These are phyloP conservation scores for Agelaius phoeniceus DNA, from an alignment of 2,113 vertebrate genomes.

Conservation along the genomic window DNA sequence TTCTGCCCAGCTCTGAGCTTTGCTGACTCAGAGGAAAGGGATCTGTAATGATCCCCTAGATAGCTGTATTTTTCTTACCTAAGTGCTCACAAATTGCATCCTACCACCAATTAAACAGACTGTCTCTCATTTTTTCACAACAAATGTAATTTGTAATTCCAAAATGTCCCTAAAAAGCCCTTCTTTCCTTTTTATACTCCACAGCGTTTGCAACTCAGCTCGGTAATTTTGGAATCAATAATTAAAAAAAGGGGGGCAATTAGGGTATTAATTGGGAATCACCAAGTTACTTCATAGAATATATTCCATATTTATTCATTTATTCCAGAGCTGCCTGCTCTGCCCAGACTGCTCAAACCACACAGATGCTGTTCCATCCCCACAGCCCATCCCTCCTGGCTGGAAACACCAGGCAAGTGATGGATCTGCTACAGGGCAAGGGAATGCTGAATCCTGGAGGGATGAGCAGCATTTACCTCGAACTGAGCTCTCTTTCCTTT, in stretches of 20 bases:
- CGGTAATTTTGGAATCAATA: not conserved
- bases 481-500: not conserved
- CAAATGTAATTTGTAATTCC: conserved; percentile 57
- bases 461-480: not conserved
- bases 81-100: conserved; percentile 63
- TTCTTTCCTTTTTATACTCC: not conserved
- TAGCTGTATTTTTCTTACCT: conserved; percentile 51
- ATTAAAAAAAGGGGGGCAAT: not conserved
- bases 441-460: not conserved
- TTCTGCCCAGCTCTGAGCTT: conserved; percentile 13
- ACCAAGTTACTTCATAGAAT: not conserved
- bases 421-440: not conserved
- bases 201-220: not conserved
- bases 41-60: conserved; percentile 44
- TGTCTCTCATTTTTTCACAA: conserved; percentile 18
- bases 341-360: not conserved
- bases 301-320: not conserved
- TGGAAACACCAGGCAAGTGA: not conserved
- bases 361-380: not conserved
- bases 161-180: conserved; percentile 21
- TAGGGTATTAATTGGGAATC: conserved; percentile 34
- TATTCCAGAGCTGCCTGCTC: not conserved
- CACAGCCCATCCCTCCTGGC: not conserved
- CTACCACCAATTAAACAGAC: conserved; percentile 58
- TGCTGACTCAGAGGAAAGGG: conserved; percentile 61